Base-by-base conservation (phyloP, 2,888 invertebrate genomes). In the Beris morrisii region DNA sequence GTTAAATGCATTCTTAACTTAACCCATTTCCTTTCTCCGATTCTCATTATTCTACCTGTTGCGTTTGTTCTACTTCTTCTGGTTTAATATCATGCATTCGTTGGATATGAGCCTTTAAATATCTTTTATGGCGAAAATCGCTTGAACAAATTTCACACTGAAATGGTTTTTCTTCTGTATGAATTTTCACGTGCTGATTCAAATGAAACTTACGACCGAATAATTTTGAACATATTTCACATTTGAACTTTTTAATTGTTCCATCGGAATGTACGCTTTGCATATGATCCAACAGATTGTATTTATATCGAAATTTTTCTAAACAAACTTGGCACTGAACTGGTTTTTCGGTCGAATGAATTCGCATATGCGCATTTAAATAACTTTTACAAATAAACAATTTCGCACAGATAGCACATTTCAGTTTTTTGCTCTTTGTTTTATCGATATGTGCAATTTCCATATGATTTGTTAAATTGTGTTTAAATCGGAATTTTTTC, bases 361-460 rank as follows among this genome's bases (percentile, higher is more conserved):
- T 28, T 38, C 13, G 28, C 15, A 15, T 32, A 28, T 61, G 61
- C 3, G 50, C 43, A 32, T 3, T 6, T 15, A 61, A 13, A 12
- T 15, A 28, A 11, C 43, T 13, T 32, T 22, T 52, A 12, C 32
- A 50, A 12, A 7, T 12, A 3, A 61, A 52, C 4, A 38, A 9
- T 43, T 61, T 61, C 11, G 32, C 11, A 43, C 61, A 61, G 5
- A 61, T 13, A 15, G 31, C 43, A 43, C 61, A 61, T 59, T 59
- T 38, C 9, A 30, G 7, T 4, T 22, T 9, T 1, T 28, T 57
- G 3, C 28, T 22, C 22, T 5, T 52, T n/a, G 28, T 13, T n/a
- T 22, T 22, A 22, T 4, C 13, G 31, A 9, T 9, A 15, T 59
- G 59, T 6, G 31, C 50, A 4, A 48, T 50, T 30, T 48, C 31